A percentile compares a stretch with the other conserved stretches of the same genome.
phyloP scores from a whole-genome alignment of 1,140 invertebrate species.

The Anoplolepis gracilipes region DNA sequence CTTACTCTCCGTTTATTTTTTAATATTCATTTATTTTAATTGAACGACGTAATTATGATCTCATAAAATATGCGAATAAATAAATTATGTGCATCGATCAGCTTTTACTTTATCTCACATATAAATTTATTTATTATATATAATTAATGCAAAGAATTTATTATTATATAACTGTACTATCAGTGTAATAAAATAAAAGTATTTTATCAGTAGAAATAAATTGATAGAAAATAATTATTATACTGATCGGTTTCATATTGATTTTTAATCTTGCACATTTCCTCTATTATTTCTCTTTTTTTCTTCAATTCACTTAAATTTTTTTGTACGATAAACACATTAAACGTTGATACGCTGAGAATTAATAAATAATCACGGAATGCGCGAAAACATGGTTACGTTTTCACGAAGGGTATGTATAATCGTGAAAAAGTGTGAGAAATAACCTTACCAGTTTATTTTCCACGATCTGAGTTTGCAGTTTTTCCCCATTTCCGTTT shows the following conservation, averaged over 20 bases:
- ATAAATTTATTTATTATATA: too few species aligned
- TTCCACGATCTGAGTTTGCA: slow-evolving; percentile 43
- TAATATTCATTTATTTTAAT: slow-evolving; percentile 13
- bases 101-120: not conserved
- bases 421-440: slow-evolving; percentile 30
- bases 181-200: too few species aligned
- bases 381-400: not conserved
- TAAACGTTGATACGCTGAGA: not conserved
- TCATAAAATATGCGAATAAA: not conserved
- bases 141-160: too few species aligned
- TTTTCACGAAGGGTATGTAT: slow-evolving; percentile 43
- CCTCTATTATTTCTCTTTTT: not conserved
- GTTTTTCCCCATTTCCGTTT: slow-evolving; percentile 41
- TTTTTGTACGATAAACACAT: not conserved
- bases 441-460: slow-evolving; percentile 36
- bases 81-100: not conserved
- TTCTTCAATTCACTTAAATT: not conserved
- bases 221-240: not conserved
- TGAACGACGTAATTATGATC: not conserved
- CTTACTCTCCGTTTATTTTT: not conserved
- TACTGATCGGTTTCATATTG: not conserved
- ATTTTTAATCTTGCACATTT: not conserved
- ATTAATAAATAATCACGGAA: slow-evolving; percentile 19
- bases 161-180: too few species aligned
- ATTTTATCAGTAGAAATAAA: too few species aligned